A percentile compares a stretch with the other conserved stretches of the same genome.
These are phyloP conservation scores for Alethe diademata DNA, from an alignment of 2,113 vertebrate species.

Conservation along the genomic window DNA sequence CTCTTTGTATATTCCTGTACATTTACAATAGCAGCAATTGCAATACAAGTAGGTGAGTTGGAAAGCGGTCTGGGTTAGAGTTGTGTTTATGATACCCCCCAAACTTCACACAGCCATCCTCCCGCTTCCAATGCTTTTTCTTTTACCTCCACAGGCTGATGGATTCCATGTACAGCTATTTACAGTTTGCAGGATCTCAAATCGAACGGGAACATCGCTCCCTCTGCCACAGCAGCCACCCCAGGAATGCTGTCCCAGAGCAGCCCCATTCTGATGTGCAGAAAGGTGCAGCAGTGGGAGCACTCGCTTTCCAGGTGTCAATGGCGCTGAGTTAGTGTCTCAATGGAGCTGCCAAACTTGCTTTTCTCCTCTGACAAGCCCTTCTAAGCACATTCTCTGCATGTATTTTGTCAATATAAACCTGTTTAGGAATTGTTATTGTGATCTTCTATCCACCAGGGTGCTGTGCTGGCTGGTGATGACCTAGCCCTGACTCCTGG, in stretches of 20 bases:
- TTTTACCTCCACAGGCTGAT: not conserved
- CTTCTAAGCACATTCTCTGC: not conserved
- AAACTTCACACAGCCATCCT: not conserved
- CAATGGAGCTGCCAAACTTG: not conserved
- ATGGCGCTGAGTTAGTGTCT: not conserved
- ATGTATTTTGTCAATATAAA: not conserved
- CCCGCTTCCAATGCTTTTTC: not conserved
- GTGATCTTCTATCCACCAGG: not conserved
- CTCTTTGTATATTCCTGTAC: conserved; percentile 50
- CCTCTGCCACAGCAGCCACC: not conserved
- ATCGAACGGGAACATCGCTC: not conserved
- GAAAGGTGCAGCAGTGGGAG: not conserved
- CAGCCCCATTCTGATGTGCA: not conserved
- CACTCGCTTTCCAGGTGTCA: not conserved
- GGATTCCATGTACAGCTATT: not conserved
- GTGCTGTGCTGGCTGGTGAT: not conserved
- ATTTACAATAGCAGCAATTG: conserved; percentile 67
- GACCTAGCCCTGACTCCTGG: not conserved
- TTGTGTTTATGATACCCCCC: not conserved
- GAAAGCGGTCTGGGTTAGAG: not conserved
- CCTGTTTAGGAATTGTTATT: not conserved
- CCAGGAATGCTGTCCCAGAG: not conserved
- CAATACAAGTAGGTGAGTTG: not conserved
- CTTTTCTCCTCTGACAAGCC: not conserved
- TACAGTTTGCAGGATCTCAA: not conserved